These are phyloP conservation scores for Dryobates pubescens DNA, from an alignment of 2,797 vertebrate species.

Conservation along the genomic window DNA sequence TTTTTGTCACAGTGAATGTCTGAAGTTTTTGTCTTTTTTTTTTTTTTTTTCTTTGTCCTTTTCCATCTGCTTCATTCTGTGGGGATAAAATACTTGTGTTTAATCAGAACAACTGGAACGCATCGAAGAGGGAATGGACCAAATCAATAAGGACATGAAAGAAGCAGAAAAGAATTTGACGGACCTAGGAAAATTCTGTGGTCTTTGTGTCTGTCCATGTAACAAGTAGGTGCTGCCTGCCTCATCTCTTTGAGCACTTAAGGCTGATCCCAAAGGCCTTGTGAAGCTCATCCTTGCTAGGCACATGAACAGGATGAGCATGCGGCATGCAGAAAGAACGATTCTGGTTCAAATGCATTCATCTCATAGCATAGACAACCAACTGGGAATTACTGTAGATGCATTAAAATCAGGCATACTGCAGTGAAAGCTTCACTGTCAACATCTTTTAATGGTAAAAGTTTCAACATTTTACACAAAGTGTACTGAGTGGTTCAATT, in stretches of 20 bases:
- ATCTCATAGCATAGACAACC: conserved; percentile 83
- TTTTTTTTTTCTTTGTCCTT: conserved; percentile 93
- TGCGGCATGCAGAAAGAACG: conserved; percentile 84
- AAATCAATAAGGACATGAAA: conserved; percentile 99
- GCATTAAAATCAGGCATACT: conserved; percentile 84
- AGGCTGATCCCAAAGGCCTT: conserved; percentile 83
- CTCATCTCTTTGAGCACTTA: conserved; percentile 88
- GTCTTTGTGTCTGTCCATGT: conserved; percentile 99
- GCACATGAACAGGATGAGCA: conserved; percentile 83
- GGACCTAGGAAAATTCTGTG: conserved; percentile 99
- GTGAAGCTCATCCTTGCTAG: conserved; percentile 83
- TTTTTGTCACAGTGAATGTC: conserved; percentile 98
- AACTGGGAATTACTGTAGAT: conserved; percentile 78
- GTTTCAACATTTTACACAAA: conserved; percentile 85
- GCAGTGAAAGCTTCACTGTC: conserved; percentile 80
- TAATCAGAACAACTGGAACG: conserved; percentile 99
- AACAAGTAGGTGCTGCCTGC: conserved; percentile 99
- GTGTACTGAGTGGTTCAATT: conserved; percentile 72
- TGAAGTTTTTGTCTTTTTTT: conserved; percentile 92
- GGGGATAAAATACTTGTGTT: conserved; percentile 99
- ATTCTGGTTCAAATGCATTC: conserved; percentile 80
- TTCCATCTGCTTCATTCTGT: conserved; percentile 98
- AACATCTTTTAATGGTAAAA: conserved; percentile 73
- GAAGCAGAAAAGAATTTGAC: conserved; percentile 99
- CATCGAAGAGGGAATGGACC: conserved; percentile 99